Percentiles rank a stretch among this genome's conserved stretches.
phyloP scores from a whole-genome alignment of 2,888 invertebrate genomes.

The Osedax frankpressi region DNA sequence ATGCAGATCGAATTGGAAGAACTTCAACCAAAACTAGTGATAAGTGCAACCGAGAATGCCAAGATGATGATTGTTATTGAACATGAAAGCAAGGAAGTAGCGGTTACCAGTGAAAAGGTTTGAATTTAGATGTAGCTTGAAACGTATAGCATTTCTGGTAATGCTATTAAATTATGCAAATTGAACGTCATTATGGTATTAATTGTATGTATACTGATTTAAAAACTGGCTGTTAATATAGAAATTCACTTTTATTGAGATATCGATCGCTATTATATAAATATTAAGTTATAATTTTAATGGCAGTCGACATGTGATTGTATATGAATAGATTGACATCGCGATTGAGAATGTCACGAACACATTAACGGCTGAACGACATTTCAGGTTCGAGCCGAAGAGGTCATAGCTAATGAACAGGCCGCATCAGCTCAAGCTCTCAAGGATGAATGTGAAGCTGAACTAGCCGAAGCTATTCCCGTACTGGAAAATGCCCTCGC shows the following conservation, averaged over 20 bases:
- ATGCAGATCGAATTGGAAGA: constrained; percentile 65
- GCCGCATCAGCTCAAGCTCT: constrained; percentile 69
- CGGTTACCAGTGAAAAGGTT: constrained; percentile 49
- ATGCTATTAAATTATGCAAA: too few relatives aligned
- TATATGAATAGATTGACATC: too few relatives aligned
- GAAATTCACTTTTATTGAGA: too few relatives aligned
- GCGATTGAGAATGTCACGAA: too few relatives aligned
- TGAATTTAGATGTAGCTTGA: background rate
- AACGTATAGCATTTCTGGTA: too few relatives aligned
- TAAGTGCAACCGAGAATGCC: constrained; percentile 60
- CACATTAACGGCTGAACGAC: too few relatives aligned
- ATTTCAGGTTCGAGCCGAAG: constrained; percentile 68
- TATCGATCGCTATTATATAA: too few relatives aligned
- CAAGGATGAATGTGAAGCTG: constrained; percentile 52
- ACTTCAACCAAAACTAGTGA: constrained; percentile 61
- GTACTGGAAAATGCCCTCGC: constrained; percentile 45
- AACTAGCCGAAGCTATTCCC: constrained; percentile 46
- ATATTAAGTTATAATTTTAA: too few relatives aligned
- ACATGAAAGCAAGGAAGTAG: constrained; percentile 62
- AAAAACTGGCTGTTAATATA: too few relatives aligned
- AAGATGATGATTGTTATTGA: constrained; percentile 64
- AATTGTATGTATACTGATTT: too few relatives aligned
- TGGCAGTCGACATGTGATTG: too few relatives aligned
- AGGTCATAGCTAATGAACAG: constrained; percentile 69
- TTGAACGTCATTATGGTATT: too few relatives aligned